Base-by-base conservation (phyloP, 2,797 vertebrate genomes). In the Trematomus bernacchii region DNA sequence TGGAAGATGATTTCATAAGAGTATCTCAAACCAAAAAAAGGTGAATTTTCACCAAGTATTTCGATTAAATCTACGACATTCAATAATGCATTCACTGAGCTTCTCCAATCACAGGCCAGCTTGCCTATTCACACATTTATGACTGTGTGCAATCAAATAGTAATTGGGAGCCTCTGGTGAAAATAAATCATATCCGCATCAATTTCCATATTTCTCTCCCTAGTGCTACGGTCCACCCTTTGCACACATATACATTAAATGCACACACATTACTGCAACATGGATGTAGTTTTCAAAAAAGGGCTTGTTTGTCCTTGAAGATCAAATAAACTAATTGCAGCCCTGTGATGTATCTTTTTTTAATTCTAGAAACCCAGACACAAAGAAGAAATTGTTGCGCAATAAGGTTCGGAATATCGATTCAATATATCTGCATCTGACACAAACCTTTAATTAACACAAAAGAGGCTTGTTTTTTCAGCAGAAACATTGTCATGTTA, bases 101-200 rank as follows among this genome's bases (percentile, higher is more conserved):
- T 40, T 2, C 8, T 67, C 13, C 8, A 52, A 51, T 43, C 51
- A 57, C 55, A 66, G 9, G 19, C 30, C 43, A 46, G 47, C 47
- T 60, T 54, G 30, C 11, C 21, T n/a, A 3, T 19, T 42, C 46
- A 30, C 27, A 47, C 11, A 54, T 61, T 18, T 43, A 43, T 59
- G 52, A 59, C 46, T 63, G n/a, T 46, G 51, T n/a, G 61, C 40
- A 78, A 70, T 72, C 52, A 73, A 75, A 72, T 70, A n/a, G 67
- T 79, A 77, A 82, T 77, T 71, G 53, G 6, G 13, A 69, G 54
- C 59, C 54, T 75, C 30, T 55, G 11, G 73, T 55, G 42, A 16
- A 33, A 66, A 66, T 53, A 60, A 67, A 82, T 82, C 21, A 64
- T 61, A 79, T 51, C 65, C 30, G 40, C 61, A 63, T 62, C 23